phyloP scores from a whole-genome alignment of 2,797 vertebrate species.

The Phataginus tetradactyla region DNA sequence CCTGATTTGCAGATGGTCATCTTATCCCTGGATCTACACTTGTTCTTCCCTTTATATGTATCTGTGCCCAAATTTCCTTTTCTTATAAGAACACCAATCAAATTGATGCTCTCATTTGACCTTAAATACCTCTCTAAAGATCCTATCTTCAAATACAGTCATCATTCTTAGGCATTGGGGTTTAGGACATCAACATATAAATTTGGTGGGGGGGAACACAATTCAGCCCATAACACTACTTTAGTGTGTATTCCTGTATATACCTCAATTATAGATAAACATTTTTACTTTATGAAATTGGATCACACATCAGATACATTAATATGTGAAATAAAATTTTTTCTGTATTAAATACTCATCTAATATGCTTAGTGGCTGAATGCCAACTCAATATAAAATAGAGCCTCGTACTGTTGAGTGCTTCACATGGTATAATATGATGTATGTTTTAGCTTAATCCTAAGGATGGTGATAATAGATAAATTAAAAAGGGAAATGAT shows the following conservation, averaged over 20 bases:
- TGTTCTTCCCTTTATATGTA: background rate
- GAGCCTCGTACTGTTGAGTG: background rate
- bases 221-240: background rate
- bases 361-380: constrained; percentile 7
- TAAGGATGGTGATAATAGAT: background rate
- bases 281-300: background rate
- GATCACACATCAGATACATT: background rate
- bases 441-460: background rate
- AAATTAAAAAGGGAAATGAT: background rate
- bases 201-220: background rate
- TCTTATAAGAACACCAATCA: background rate
- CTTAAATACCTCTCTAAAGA: background rate
- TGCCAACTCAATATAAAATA: constrained; percentile 10
- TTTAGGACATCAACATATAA: background rate
- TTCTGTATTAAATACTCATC: constrained; percentile 19
- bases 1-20: background rate
- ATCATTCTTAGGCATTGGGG: background rate
- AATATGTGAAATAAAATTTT: background rate
- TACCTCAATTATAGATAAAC: background rate
- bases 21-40: background rate
- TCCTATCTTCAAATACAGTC: background rate
- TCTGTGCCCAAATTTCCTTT: background rate
- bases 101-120: background rate
- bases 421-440: constrained; percentile 20
- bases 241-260: background rate